phyloP scores from a whole-genome alignment of 2,888 invertebrate genomes.

The Notocelia uddmanniana region DNA sequence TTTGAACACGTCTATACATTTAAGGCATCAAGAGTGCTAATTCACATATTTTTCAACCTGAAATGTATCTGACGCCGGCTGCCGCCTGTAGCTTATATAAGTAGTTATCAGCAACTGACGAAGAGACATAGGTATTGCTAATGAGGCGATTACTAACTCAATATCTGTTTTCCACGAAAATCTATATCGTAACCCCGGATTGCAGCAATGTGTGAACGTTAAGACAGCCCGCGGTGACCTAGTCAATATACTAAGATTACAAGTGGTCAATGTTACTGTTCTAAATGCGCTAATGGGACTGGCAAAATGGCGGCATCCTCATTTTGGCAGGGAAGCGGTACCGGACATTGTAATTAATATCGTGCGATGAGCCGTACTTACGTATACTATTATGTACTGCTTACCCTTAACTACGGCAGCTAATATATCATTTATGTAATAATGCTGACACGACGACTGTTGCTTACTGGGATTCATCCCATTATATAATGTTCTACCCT shows the following conservation, averaged over 20 bases:
- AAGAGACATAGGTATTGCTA: background rate
- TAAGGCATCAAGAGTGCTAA: no score
- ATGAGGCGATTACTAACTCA: background rate
- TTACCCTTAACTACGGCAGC: background rate
- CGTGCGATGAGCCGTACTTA: constrained; percentile 53
- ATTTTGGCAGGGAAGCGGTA: constrained; percentile 60
- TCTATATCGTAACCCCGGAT: background rate
- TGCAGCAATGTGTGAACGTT: background rate
- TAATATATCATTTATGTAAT: background rate
- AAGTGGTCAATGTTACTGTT: constrained; percentile 17
- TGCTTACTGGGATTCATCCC: constrained; percentile 10
- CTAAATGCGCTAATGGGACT: constrained; percentile 33
- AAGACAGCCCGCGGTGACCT: constrained; percentile 1
- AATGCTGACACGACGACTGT: constrained; percentile 24
- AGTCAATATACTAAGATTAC: constrained; percentile 20
- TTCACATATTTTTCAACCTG: no score
- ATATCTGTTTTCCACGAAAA: background rate
- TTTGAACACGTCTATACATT: no score
- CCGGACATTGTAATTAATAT: constrained; percentile 62
- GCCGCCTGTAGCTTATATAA: no score
- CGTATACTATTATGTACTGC: constrained; percentile 39
- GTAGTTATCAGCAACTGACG: background rate
- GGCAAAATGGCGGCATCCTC: constrained; percentile 51
- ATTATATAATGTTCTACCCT: background rate
- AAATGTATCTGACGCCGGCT: no score